Conservation (phyloP, 2,797 vertebrate genomes). For the Myiotriccus ornatus region DNA sequence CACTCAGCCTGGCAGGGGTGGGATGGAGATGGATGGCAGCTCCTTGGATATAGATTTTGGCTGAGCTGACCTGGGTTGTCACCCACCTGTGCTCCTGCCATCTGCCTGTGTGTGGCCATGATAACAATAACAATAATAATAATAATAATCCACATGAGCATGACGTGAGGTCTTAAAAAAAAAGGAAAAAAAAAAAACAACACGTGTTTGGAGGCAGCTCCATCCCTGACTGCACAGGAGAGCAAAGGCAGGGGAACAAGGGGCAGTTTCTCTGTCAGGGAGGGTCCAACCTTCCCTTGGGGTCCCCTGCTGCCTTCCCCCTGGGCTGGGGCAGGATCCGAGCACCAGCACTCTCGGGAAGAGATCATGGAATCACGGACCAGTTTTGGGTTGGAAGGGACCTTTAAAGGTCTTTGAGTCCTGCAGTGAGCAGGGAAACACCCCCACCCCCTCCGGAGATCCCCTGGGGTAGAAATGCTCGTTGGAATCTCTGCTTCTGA, state of each 20-base stretch:
- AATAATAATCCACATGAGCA: neutral
- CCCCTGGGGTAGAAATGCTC: neutral
- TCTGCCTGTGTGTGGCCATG: fast-evolving
- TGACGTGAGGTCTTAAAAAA: neutral
- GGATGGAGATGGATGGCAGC: fast-evolving
- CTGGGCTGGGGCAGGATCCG: neutral
- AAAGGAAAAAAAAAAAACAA: too few relatives aligned
- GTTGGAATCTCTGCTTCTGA: neutral
- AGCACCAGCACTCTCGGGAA: neutral
- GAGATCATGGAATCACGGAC: neutral
- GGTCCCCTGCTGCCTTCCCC: neutral
- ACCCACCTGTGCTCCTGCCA: fast-evolving
- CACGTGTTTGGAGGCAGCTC: neutral
- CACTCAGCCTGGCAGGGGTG: fast-evolving
- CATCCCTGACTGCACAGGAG: fast-evolving
- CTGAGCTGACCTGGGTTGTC: neutral
- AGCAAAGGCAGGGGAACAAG: neutral
- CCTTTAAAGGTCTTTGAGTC: neutral
- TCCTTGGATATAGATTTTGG: fast-evolving
- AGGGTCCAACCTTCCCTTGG: neutral
- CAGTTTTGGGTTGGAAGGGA: neutral
- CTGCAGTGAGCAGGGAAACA: neutral
- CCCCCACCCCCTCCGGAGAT: neutral
- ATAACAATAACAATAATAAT: neutral
- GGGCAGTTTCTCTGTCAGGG: fast-evolving